Conservation (phyloP, 1,140 invertebrate species). For the Drosophila serrata region DNA sequence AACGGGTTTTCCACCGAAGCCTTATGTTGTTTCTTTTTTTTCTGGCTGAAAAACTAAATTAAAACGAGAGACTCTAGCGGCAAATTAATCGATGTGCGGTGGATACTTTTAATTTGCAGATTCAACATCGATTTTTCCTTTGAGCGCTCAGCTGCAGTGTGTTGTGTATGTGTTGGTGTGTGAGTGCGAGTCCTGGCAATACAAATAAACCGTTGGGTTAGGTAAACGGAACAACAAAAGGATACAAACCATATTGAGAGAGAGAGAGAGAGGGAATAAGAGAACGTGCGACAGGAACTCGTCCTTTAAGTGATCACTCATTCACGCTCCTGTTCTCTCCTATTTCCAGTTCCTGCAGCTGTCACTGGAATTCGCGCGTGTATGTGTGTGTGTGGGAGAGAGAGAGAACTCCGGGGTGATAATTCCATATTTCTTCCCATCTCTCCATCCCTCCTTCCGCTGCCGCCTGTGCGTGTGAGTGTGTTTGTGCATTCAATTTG, state of each 20-base stretch:
- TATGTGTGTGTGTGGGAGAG: slow-evolving; percentile 24
- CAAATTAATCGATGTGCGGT: slow-evolving; percentile 31
- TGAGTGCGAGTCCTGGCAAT: slow-evolving; percentile 34
- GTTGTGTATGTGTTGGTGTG: slow-evolving; percentile 10
- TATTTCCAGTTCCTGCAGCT: slow-evolving; percentile 42
- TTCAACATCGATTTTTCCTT: slow-evolving; percentile 56
- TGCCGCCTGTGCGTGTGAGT: background rate
- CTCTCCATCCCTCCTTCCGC: background rate
- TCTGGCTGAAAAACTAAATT: slow-evolving; percentile 25
- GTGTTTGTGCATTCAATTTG: slow-evolving; percentile 75
- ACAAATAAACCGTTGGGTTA: slow-evolving; percentile 43
- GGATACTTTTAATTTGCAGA: slow-evolving; percentile 36
- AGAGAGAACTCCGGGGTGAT: slow-evolving; percentile 6
- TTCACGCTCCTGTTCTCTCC: slow-evolving; percentile 10
- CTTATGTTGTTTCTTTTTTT: slow-evolving; percentile 20
- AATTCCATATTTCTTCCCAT: slow-evolving; percentile 11
- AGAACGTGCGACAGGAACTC: slow-evolving; percentile 1
- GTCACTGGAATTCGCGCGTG: slow-evolving; percentile 23
- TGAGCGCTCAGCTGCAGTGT: slow-evolving; percentile 33
- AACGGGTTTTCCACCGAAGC: slow-evolving; percentile 39
- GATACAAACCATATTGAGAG: slow-evolving; percentile 7
- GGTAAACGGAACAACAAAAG: slow-evolving; percentile 47
- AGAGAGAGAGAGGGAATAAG: background rate
- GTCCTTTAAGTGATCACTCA: slow-evolving; percentile 30
- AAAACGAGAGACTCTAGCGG: slow-evolving; percentile 22